phyloP scores from a whole-genome alignment of 2,113 vertebrate genomes.

The Ochotona curzoniae region DNA sequence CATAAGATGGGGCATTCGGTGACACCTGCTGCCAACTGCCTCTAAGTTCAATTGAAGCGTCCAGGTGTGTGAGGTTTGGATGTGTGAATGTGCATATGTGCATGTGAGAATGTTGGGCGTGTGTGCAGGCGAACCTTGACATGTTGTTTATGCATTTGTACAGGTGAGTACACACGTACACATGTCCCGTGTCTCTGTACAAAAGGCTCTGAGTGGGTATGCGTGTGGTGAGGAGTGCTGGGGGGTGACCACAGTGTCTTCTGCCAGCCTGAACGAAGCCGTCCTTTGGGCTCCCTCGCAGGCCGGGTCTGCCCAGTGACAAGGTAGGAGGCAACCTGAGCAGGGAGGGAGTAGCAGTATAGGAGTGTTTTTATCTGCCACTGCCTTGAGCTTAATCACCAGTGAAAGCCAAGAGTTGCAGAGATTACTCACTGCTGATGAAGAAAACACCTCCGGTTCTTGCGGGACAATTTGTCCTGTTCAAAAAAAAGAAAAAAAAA shows the following conservation, averaged over 20 bases:
- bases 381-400: not conserved
- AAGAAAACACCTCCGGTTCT: conserved; percentile 13
- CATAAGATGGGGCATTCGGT: not conserved
- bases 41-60: not conserved
- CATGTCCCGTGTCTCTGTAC: too few relatives aligned
- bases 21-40: too few relatives aligned
- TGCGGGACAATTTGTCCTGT: not conserved
- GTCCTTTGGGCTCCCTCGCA: not conserved
- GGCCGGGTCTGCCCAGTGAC: not conserved
- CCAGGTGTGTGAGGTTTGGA: too few relatives aligned
- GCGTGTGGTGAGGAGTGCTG: not conserved
- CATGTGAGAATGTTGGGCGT: too few relatives aligned
- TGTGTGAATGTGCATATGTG: not conserved
- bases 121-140: too few relatives aligned
- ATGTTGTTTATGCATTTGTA: not conserved
- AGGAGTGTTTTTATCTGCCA: not conserved
- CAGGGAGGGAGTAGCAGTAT: not conserved
- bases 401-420: not conserved
- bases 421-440: not conserved
- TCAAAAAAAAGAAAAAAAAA: not conserved
- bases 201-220: not conserved
- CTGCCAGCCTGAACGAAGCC: not conserved
- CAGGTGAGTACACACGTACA: rapidly evolving
- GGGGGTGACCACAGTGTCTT: not conserved
- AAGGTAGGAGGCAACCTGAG: not conserved